Evolutionary conservation across 1,140 invertebrate genomes (phyloP).

Genomic region (Pachyrhynchus sulphureomaculatus): DNA sequence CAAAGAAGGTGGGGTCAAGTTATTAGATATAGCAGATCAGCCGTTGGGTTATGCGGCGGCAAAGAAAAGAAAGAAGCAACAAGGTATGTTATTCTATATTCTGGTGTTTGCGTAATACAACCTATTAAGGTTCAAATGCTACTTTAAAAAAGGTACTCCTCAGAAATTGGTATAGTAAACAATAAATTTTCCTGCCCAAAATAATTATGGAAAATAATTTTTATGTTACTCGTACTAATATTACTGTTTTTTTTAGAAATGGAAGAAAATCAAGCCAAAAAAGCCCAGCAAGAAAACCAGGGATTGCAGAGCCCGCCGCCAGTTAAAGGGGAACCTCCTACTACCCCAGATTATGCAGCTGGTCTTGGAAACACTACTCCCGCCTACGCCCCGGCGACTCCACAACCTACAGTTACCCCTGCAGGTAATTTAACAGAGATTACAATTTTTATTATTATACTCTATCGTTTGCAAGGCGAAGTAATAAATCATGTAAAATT

Average conservation of each 20-base stretch:
- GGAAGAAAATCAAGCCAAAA: slow-evolving; percentile 70
- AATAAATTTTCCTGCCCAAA: not conserved
- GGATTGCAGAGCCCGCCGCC: slow-evolving; percentile 53
- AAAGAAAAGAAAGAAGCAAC: slow-evolving; percentile 58
- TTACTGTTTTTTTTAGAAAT: slow-evolving; percentile 56
- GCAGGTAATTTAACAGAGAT: slow-evolving; percentile 30
- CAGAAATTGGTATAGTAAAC: too few relatives aligned
- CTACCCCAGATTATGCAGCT: slow-evolving; percentile 54
- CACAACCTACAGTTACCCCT: slow-evolving; percentile 41
- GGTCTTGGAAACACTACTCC: slow-evolving; percentile 56
- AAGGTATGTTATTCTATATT: slow-evolving; percentile 52
- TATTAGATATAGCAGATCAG: slow-evolving; percentile 91
- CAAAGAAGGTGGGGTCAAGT: slow-evolving; percentile 89
- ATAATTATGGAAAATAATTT: not conserved
- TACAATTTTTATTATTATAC: not conserved
- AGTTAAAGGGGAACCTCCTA: slow-evolving; percentile 42
- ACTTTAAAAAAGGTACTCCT: too few relatives aligned
- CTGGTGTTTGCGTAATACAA: not conserved
- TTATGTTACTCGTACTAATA: too few relatives aligned
- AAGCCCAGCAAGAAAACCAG: slow-evolving; percentile 60
- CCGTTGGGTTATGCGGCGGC: slow-evolving; percentile 70
- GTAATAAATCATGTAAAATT: not conserved
- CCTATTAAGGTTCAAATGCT: too few relatives aligned
- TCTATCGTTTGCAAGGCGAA: too few relatives aligned
- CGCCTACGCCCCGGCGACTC: slow-evolving; percentile 48